Evolutionary conservation across 2,888 invertebrate species (phyloP).

Genomic region (Trachelus troglodyta): DNA sequence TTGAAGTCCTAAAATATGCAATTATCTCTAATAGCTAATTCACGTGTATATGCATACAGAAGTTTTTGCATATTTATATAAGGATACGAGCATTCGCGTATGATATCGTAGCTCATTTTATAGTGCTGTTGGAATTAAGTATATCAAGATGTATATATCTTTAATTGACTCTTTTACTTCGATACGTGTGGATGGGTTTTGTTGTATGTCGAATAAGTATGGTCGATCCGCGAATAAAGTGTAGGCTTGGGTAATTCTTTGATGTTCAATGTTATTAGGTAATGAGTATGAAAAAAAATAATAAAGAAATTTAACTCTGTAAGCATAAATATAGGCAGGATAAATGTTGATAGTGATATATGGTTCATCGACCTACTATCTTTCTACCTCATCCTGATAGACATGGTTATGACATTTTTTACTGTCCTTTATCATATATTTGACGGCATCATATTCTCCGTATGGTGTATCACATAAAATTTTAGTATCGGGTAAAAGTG

Average conservation of each 20-base stretch:
- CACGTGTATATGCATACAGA: constrained; percentile 6
- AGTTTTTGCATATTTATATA: constrained; percentile 13
- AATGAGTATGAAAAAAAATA: not conserved
- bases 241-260: not conserved
- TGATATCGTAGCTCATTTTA: constrained; percentile 8
- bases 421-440: too few species aligned
- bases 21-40: not conserved
- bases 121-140: not conserved
- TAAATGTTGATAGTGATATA: too few species aligned
- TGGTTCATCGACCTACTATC: too few species aligned
- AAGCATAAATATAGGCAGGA: too few species aligned
- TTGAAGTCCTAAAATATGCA: not conserved
- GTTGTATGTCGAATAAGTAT: not conserved
- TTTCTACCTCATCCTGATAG: too few species aligned
- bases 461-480: too few species aligned
- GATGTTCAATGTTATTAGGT: not conserved
- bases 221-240: not conserved
- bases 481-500: too few species aligned
- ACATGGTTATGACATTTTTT: too few species aligned
- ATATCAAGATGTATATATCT: constrained; percentile 10
- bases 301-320: too few species aligned
- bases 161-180: constrained; percentile 47
- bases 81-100: constrained; percentile 5
- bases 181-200: constrained; percentile 1
- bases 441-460: too few species aligned